Evolutionary conservation across 1,140 invertebrate genomes (phyloP).

Genomic region (Drosophila pruinosa): DNA sequence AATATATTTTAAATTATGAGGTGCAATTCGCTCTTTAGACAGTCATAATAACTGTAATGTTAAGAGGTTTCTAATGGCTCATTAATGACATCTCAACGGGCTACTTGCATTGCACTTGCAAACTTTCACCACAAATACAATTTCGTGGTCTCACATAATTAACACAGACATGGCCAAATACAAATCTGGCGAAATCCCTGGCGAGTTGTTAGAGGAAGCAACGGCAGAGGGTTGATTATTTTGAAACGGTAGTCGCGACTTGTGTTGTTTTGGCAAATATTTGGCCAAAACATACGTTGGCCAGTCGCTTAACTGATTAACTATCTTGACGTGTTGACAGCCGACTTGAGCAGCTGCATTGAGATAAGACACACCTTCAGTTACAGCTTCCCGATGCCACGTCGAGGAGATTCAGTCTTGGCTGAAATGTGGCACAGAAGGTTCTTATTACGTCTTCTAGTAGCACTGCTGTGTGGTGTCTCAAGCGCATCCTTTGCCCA

Average conservation of each 20-base stretch:
- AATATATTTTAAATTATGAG: no score
- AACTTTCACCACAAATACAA: not conserved
- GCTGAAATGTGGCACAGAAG: constrained; percentile 29
- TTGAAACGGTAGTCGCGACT: constrained; percentile 25
- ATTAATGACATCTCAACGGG: not conserved
- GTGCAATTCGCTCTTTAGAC: no score
- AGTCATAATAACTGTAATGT: no score
- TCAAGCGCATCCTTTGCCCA: constrained; percentile 23
- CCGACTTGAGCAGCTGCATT: constrained; percentile 54
- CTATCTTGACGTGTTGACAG: constrained; percentile 68
- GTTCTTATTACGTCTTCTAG: constrained; percentile 13
- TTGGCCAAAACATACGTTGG: constrained; percentile 42
- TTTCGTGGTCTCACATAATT: not conserved
- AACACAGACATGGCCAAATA: constrained; percentile 7
- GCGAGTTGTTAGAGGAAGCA: constrained; percentile 5
- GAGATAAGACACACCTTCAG: constrained; percentile 40
- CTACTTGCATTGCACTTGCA: not conserved
- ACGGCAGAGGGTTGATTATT: no score
- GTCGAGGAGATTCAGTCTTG: constrained; percentile 40
- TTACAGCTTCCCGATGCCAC: constrained; percentile 9
- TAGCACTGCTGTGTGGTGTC: constrained; percentile 19
- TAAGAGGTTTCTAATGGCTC: not conserved
- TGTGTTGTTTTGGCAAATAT: constrained; percentile 46
- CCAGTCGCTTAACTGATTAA: constrained; percentile 60
- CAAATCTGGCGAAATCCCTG: constrained; percentile 2